Percentiles rank a stretch among this genome's conserved stretches.
Conservation (phyloP, 2,888 invertebrate species). For the Xylocampa areola region DNA sequence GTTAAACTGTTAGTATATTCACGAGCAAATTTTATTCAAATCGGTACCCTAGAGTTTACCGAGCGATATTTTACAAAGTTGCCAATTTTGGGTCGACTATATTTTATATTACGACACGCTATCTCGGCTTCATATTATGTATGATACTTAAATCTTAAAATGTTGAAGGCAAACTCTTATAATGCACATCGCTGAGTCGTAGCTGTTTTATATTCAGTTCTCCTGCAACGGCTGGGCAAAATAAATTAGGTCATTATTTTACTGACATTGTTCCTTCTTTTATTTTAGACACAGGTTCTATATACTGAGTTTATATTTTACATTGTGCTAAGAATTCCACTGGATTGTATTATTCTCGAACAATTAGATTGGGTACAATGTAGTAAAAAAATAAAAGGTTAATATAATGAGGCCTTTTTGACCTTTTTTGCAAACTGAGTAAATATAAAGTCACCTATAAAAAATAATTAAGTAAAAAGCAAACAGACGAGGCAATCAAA, state of each 20-base stretch:
- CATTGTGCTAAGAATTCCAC: conserved; percentile 8
- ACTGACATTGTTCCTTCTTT: conserved; percentile 43
- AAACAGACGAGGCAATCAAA: conserved; percentile 28
- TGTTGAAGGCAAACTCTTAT: conserved; percentile 23
- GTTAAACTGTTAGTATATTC: conserved; percentile 36
- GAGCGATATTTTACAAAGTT: conserved; percentile 32
- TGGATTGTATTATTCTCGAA: background rate
- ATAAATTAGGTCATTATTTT: conserved; percentile 55
- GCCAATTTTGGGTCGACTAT: conserved; percentile 29
- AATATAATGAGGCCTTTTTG: too few relatives aligned
- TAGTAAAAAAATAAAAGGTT: too few relatives aligned
- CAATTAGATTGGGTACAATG: background rate
- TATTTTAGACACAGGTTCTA: conserved; percentile 26
- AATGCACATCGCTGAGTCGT: conserved; percentile 31
- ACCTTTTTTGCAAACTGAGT: too few relatives aligned
- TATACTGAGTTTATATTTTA: conserved; percentile 22
- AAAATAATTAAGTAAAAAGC: conserved; percentile 19
- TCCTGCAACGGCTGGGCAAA: conserved; percentile 45
- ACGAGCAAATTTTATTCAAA: conserved; percentile 43
- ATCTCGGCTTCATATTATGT: conserved; percentile 23
- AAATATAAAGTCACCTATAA: background rate
- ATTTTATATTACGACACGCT: conserved; percentile 20
- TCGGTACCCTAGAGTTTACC: conserved; percentile 22
- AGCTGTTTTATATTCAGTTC: conserved; percentile 46
- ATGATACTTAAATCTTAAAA: conserved; percentile 26